Evolutionary conservation across 2,888 invertebrate genomes (phyloP), one percentile per base, ranked within the genome.

Genomic region (Scaeva pyrastri): DNA sequence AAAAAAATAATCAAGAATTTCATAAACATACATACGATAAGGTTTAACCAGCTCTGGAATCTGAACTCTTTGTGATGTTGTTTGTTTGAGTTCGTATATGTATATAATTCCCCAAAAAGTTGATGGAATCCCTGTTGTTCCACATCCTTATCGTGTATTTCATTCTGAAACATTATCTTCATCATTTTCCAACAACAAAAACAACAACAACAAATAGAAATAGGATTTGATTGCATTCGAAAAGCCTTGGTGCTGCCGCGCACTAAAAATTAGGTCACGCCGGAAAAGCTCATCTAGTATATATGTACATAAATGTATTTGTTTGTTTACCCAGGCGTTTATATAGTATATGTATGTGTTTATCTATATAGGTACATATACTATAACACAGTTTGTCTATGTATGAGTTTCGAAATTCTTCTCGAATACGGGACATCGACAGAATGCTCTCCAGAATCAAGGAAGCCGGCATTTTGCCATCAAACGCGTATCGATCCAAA

Each of bases 241-340:
- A 45, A 66, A 21, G 52, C 58, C 19, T 58, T 60, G 45, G 50
- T 55, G 77, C 73, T 71, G 45, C 45, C 76, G 82, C 76, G 58
- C 71, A 55, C 55, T 80, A 6, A 52, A 75, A 85, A 85, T 85
- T 85, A 72, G 84, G 84, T 85, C 84, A 85, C 68, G 84, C 75
- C 72, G 72, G 75, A 85, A 84, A 85, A 85, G 80, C 84, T 80
- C 45, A 1, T 43, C 26, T n/a, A n/a, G n/a, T n/a, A n/a, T n/a
- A n/a, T 14, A 21, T 48, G 16, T 62, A n/a, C n/a, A n/a, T n/a
- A 21, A 31, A 31, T 31, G 31, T 31, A 31, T 31, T 31, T 66
- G 23, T 66, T 66, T 41, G 23, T 48, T 66, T 66, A 41, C 45
- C 66, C 66, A 66, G 26, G 45, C 16, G 8, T 16, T 26, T 16